phyloP scores from a whole-genome alignment of 2,113 vertebrate genomes.

The Vombatus ursinus region DNA sequence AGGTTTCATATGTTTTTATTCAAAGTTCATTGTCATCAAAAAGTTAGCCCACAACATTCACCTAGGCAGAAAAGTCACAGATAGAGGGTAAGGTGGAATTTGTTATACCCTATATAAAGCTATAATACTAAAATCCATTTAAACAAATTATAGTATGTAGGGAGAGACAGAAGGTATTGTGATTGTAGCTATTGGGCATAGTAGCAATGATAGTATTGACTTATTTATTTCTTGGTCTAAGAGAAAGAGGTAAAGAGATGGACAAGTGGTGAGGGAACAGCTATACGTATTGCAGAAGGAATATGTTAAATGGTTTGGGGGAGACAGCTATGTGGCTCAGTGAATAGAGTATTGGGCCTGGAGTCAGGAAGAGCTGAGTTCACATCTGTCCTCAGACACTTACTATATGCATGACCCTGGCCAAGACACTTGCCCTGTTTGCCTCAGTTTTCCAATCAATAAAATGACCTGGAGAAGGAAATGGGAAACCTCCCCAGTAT shows the following conservation, averaged over 20 bases:
- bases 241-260: not conserved
- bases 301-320: not conserved
- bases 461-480: not conserved
- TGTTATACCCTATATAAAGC: not conserved
- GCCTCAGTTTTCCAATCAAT: not conserved
- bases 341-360: not conserved
- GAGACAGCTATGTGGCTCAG: not conserved
- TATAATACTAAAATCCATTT: not conserved
- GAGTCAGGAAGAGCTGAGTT: not conserved
- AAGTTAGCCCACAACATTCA: not conserved
- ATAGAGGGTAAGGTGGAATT: not conserved
- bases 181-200: not conserved
- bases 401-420: not conserved
- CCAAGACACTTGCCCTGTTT: not conserved
- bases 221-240: not conserved
- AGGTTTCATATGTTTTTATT: not conserved
- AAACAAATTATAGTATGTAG: not conserved
- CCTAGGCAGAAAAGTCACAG: not conserved
- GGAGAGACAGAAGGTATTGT: not conserved
- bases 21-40: not conserved
- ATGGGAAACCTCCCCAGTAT: not conserved
- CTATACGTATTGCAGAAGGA: not conserved
- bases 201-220: not conserved
- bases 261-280: not conserved
- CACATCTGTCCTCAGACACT: not conserved